Percentiles rank a stretch among this genome's conserved stretches.
Evolutionary conservation across 2,113 vertebrate species (phyloP).

Genomic region (Eulacestoma nigropectus): DNA sequence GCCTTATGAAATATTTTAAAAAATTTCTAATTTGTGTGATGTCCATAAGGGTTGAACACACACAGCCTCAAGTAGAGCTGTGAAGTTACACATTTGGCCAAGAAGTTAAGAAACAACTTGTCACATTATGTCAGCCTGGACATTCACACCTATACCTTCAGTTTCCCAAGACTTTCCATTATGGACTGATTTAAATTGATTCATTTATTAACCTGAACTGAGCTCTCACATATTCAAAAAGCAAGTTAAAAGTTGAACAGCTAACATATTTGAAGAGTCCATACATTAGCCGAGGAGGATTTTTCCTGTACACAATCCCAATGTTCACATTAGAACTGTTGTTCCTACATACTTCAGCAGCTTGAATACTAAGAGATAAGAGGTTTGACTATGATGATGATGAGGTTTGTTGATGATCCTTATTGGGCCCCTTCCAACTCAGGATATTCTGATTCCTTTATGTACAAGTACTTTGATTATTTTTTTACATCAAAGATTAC

Average conservation of each 20-base stretch:
- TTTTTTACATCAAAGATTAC: neutral
- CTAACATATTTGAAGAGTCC: neutral
- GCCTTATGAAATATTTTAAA: fast-evolving
- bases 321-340: neutral
- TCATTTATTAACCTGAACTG: neutral
- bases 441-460: neutral
- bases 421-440: neutral
- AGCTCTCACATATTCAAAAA: neutral
- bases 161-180: neutral
- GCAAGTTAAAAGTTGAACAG: neutral
- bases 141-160: neutral
- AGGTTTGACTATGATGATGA: neutral
- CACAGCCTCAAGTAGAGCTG: neutral
- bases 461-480: neutral
- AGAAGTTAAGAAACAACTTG: neutral
- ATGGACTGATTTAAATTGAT: neutral
- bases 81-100: neutral
- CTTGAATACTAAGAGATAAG: neutral
- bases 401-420: neutral
- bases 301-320: neutral
- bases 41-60: fast-evolving
- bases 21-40: neutral
- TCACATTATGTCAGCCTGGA: neutral
- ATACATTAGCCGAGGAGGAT: neutral
- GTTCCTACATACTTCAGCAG: neutral